Base-by-base conservation (phyloP, 2,888 invertebrate species). In the Malthinus seriepunctatus region DNA sequence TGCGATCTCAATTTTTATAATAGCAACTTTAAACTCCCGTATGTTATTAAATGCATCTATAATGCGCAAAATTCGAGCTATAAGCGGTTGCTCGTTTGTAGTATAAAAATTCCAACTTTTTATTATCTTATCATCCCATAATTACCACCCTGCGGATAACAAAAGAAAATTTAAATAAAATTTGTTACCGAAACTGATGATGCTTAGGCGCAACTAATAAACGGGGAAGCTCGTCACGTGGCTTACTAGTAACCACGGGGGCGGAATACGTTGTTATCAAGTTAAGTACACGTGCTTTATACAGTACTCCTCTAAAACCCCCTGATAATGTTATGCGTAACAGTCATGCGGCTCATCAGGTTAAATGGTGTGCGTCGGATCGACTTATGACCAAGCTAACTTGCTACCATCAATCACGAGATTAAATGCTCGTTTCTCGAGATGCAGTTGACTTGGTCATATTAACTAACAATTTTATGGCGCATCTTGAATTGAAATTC, bases 321-420 rank as follows among this genome's bases (percentile, higher is more conserved):
- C 63, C 64, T 67, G 70, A 72, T 71, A 72, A 73, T 71, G 67
- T 67, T 69, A 71, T 69, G 71, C 72, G 72, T 66, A 72, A 71
- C 74, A 73, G 72, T 74, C 72, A 73, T 73, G 73, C 74, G 73
- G 74, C 76, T 75, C 76, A 75, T 78, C 77, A 75, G 70, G 76
- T 75, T 77, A 77, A 78, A 78, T 77, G 78, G 78, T 71, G 74
- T 75, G 76, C 70, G 73, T 73, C 78, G 75, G 76, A 78, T 78
- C 75, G 75, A 75, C 74, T 76, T 76, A 74, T 73, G 70, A 69
- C 74, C 72, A 66, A 65, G 66, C 70, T 71, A 73, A 74, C 71
- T 72, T 69, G 73, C 71, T 63, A 69, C 71, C 75, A 75, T 76
- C 75, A 74, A 75, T 76, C 76, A 76, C 69, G 63, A 74, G 75